Conservation (phyloP, 1,140 invertebrate genomes). For the Rhagoletis zephyria region DNA sequence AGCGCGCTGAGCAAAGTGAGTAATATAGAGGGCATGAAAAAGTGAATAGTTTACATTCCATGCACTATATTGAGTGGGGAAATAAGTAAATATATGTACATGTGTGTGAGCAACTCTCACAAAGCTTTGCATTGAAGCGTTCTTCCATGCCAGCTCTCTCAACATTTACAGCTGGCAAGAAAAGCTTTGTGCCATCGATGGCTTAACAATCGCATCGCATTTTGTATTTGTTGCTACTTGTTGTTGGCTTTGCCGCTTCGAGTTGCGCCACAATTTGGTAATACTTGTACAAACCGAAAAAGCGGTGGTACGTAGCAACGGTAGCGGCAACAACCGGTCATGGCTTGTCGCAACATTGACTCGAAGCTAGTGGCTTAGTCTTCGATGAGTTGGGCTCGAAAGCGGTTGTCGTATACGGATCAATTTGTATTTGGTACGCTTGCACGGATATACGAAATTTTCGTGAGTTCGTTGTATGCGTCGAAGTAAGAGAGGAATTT, state of each 20-base stretch:
- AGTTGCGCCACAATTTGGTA: constrained; percentile 53
- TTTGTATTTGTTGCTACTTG: constrained; percentile 12
- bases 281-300: background rate
- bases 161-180: background rate
- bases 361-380: constrained; percentile 68
- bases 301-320: background rate
- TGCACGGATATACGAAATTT: background rate
- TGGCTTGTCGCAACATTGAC: constrained; percentile 49
- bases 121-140: background rate
- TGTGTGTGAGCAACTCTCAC: background rate
- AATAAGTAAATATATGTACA: no score
- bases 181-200: background rate
- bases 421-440: constrained; percentile 22
- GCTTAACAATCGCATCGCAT: background rate
- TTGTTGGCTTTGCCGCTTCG: constrained; percentile 40
- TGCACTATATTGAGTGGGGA: no score
- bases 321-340: background rate
- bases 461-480: background rate
- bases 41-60: background rate
- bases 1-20: constrained; percentile 21
- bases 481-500: background rate
- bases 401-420: constrained; percentile 62
- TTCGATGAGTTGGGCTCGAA: constrained; percentile 68
- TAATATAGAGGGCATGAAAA: background rate
- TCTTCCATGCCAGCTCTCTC: background rate